Evolutionary conservation across 2,113 vertebrate genomes (phyloP), one percentile per base, ranked within the genome.

Genomic region (Struthio camelus): DNA sequence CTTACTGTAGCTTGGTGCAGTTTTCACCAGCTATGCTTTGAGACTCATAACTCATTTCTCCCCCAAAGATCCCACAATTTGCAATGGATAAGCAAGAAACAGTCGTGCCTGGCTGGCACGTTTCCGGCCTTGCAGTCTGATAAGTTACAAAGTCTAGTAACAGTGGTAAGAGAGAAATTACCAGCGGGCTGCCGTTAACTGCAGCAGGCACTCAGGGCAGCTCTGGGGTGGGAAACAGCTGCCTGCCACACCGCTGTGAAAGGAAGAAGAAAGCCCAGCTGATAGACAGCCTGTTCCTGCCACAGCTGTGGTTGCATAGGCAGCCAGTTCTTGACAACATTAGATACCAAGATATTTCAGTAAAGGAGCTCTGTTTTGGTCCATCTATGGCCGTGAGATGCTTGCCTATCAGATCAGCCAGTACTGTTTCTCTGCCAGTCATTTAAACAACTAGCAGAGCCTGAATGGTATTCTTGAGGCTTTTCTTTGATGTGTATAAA

Each of bases 31-130:
- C 14, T 61, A 22, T 27, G 14, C 2, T 17, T 14, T 34, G 5
- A 11, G 23, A 53, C 11, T n/a, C 38, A 19, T 8, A 24, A 10
- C 12, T 70, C 4, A 1, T 66, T 77, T 53, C 40, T 85, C 8
- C 46, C 25, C 8, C 51, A 53, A 38, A 77, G 9, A 59, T 23
- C 5, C 4, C 7, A 36, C 0, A 0, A 10, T 70, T 85, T 54
- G 27, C 24, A 36, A 28, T 4, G 6, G 7, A 30, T 34, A 11
- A 32, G 48, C 32, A 16, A 73, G 34, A 50, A 32, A 40, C 7
- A 34, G 0, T 2, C n/a, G 18, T 11, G 23, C 15, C 19, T n/a
- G 15, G 53, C 38, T 32, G 46, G 17, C 2, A 8, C 1, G 1
- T 56, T 72, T 80, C 66, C 56, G 50, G n/a, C 19, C 11, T 56